Evolutionary conservation across 2,888 invertebrate species (phyloP), one percentile per base, ranked within the genome.

Genomic region (Argyresthia albistria): DNA sequence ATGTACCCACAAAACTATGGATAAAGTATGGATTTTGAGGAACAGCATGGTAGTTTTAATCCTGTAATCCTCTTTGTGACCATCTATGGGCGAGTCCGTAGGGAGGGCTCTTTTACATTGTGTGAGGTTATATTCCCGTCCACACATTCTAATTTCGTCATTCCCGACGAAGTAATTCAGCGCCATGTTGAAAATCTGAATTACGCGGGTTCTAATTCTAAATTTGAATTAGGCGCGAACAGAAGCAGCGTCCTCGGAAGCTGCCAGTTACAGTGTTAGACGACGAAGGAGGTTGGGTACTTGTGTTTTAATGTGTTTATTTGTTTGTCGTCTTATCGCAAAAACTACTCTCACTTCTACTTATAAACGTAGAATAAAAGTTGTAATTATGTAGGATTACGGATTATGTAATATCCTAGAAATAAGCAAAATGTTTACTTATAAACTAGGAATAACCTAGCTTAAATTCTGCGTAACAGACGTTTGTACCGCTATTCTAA

Each of bases 191-290:
- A 43, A 43, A 43, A 8, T 45, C 12, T 45, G 9, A 45, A 15
- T 45, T 25, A 9, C 46, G 16, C 25, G 16, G 25, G 65, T 67
- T 67, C 64, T 64, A 72, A 70, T 69, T 67, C 63, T 67, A 68
- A 69, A 70, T 69, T 61, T 59, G 56, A 64, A 63, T 67, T 62
- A 63, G 61, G 63, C 49, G 54, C 54, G 52, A 58, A 55, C 50
- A 54, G 25, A 25, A 25, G 6, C 25, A 25, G 25, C 2, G 25
- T 25, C 25, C 25, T 25, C 25, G 25, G 25, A 25, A 25, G 25
- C 25, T 25, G 25, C 25, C 25, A 25, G 25, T 25, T 25, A 25
- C 25, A 25, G 25, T 25, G 25, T 25, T 25, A 25, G 25, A 6
- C 25, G 25, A 25, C 25, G 6, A 25, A 25, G 25, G 25, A 25